phyloP scores from a whole-genome alignment of 2,113 vertebrate species.

The Morone saxatilis region DNA sequence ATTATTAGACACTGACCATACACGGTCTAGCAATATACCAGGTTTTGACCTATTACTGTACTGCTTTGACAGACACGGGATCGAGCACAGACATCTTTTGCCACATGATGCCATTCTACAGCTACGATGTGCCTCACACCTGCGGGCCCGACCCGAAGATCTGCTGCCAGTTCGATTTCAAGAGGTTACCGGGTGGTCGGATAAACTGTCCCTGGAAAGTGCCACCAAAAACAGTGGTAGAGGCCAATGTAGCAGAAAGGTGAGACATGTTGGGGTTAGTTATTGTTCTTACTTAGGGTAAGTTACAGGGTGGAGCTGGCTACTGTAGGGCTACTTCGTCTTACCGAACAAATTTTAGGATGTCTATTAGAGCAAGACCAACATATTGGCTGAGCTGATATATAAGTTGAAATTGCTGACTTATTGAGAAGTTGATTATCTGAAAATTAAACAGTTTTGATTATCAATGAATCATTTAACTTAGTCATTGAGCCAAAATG shows the following conservation, averaged over 20 bases:
- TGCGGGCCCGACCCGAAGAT: conserved; percentile 98
- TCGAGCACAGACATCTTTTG: conserved; percentile 95
- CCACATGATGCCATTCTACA: conserved; percentile 99
- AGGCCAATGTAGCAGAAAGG: conserved; percentile 93
- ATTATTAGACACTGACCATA: no score
- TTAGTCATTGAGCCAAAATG: background rate
- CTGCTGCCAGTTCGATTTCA: conserved; percentile 99
- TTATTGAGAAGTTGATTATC: background rate
- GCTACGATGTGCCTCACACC: conserved; percentile 96
- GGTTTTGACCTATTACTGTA: background rate
- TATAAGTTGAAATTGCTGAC: no score
- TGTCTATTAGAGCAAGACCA: background rate
- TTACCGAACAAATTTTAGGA: background rate
- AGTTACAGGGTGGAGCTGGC: background rate
- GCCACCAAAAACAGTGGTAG: conserved; percentile 91
- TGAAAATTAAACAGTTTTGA: background rate
- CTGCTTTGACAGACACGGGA: conserved; percentile 83
- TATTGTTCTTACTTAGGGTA: background rate
- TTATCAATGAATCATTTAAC: background rate
- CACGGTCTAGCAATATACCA: no score
- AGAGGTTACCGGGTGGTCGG: conserved; percentile 93
- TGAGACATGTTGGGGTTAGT: conserved; percentile 67
- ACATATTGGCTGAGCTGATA: background rate
- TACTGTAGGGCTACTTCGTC: background rate
- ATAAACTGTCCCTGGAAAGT: conserved; percentile 99